Evolutionary conservation across 2,797 vertebrate genomes (phyloP).

Genomic region (Cirrhinus molitorella): DNA sequence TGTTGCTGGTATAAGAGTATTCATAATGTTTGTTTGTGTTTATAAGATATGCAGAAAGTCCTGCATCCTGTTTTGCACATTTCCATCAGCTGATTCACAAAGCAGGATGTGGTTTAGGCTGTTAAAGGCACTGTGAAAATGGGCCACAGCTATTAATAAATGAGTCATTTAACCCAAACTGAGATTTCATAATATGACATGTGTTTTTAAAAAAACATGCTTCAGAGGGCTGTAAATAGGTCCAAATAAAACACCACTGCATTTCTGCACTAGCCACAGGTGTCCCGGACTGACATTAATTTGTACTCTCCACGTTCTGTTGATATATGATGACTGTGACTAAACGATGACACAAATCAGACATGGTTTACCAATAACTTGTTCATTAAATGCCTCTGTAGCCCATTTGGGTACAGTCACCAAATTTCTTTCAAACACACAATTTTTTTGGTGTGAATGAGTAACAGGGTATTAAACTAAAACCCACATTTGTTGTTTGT

Average conservation of each 20-base stretch:
- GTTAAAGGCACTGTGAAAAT: conserved; percentile 33
- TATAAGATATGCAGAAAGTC: not conserved
- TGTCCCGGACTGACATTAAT: not conserved
- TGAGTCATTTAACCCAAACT: conserved; percentile 51
- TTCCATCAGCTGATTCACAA: conserved; percentile 41
- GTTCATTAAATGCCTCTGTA: not conserved
- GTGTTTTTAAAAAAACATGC: conserved; percentile 1
- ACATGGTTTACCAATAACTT: not conserved
- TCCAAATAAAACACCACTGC: conserved; percentile 41
- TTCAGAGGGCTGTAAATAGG: conserved; percentile 18
- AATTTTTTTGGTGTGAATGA: not conserved
- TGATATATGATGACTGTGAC: conserved; percentile 5
- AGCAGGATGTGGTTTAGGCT: conserved; percentile 47
- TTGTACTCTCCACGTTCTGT: not conserved
- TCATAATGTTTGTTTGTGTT: not conserved
- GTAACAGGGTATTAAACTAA: not conserved
- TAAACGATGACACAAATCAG: conserved; percentile 29
- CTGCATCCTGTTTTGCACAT: conserved; percentile 54
- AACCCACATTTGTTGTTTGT: not conserved
- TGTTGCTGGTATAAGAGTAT: not conserved
- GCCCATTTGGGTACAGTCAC: not conserved
- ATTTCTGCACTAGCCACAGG: conserved; percentile 22
- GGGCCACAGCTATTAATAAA: conserved; percentile 48
- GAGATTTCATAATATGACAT: conserved; percentile 40
- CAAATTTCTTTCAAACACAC: not conserved